Percentiles rank a stretch among this genome's conserved stretches.
Conservation (phyloP, 2,113 vertebrate species). For the Suricata suricatta region DNA sequence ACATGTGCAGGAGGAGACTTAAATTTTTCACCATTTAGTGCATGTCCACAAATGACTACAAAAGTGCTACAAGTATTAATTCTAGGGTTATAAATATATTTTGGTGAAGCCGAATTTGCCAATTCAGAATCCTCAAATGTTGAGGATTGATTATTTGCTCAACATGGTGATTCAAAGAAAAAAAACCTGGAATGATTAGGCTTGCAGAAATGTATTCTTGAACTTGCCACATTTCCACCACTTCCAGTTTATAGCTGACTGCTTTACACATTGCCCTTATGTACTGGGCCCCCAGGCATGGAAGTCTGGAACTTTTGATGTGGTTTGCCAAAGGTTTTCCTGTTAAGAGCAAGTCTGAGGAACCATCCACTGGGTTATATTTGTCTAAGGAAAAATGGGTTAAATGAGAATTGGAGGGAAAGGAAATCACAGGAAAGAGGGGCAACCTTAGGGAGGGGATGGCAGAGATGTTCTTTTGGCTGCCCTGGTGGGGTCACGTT, state of each 20-base stretch:
- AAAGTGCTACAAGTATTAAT: neutral
- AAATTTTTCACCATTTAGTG: neutral
- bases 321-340: neutral
- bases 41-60: neutral
- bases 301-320: neutral
- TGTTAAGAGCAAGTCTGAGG: neutral
- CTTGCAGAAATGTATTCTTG: neutral
- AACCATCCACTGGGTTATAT: neutral
- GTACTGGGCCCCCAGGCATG: rapidly evolving
- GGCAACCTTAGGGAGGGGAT: neutral
- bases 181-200: neutral
- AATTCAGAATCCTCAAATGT: neutral
- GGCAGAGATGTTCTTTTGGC: neutral
- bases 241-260: neutral
- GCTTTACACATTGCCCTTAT: neutral
- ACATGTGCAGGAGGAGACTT: neutral
- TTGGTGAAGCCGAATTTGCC: neutral
- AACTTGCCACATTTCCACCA: neutral
- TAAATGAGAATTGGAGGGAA: neutral
- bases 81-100: neutral
- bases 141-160: neutral
- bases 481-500: neutral
- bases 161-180: neutral
- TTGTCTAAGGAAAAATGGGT: neutral
- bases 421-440: neutral